Evolutionary conservation across 2,113 vertebrate genomes (phyloP).

Genomic region (Gymnorhina tibicen): DNA sequence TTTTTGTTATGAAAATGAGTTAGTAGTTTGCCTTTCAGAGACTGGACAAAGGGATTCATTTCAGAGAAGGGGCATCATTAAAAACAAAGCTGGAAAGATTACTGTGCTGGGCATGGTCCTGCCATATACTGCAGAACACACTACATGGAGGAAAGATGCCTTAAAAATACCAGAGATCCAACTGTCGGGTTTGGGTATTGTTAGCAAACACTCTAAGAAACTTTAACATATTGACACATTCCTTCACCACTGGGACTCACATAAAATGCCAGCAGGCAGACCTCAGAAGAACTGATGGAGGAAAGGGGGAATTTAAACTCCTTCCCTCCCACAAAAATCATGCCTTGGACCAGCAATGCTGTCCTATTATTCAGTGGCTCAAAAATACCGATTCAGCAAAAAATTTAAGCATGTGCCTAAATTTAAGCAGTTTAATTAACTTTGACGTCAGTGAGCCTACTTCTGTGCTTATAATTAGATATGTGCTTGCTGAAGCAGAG

Average conservation of each 20-base stretch:
- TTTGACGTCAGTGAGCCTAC: constrained; percentile 54
- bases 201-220: neutral
- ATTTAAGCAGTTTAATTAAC: constrained; percentile 68
- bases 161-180: neutral
- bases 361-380: neutral
- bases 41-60: neutral
- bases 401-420: constrained; percentile 61
- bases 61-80: neutral
- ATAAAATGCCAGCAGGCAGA: neutral
- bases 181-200: neutral
- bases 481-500: constrained; percentile 58
- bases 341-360: neutral
- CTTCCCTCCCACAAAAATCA: neutral
- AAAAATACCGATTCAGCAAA: constrained; percentile 60
- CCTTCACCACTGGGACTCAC: neutral
- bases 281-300: neutral
- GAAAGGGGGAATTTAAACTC: neutral
- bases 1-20: neutral
- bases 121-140: neutral
- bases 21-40: neutral
- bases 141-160: neutral
- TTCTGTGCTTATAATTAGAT: constrained; percentile 60
- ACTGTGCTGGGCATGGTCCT: neutral
- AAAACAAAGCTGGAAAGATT: neutral
- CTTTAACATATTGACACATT: neutral